Evolutionary conservation across 2,113 vertebrate species (phyloP).

Genomic region (Silurus glanis): DNA sequence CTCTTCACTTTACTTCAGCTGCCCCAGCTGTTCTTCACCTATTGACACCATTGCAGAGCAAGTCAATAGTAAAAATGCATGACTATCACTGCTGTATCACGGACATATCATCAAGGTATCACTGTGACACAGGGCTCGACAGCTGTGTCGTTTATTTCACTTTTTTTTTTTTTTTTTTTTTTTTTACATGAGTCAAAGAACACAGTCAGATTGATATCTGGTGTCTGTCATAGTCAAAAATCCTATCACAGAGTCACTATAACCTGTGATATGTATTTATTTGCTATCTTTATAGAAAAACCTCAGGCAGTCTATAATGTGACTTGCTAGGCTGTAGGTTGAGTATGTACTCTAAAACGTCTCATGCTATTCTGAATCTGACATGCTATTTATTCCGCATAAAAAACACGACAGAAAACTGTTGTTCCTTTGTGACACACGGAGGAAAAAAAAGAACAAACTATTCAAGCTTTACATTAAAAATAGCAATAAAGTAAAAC

Average conservation of each 20-base stretch:
- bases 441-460: constrained; percentile 56
- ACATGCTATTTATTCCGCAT: constrained; percentile 58
- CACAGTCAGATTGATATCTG: constrained; percentile 67
- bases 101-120: constrained; percentile 31
- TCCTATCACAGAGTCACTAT: constrained; percentile 60
- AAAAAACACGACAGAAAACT: constrained; percentile 46
- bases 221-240: constrained; percentile 65
- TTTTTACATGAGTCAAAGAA: constrained; percentile 67
- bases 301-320: constrained; percentile 64
- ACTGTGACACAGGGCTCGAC: constrained; percentile 52
- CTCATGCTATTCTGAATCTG: constrained; percentile 32
- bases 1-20: constrained; percentile 46
- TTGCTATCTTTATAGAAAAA: constrained; percentile 67
- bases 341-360: constrained; percentile 64
- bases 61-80: constrained; percentile 61
- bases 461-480: constrained; percentile 59
- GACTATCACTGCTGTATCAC: constrained; percentile 51
- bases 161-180: background rate
- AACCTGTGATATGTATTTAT: constrained; percentile 68
- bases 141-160: background rate
- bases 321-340: constrained; percentile 62
- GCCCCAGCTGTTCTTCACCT: constrained; percentile 54
- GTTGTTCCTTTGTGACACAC: constrained; percentile 49
- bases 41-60: constrained; percentile 51
- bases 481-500: constrained; percentile 67